Evolutionary conservation across 2,888 invertebrate genomes (phyloP).

Genomic region (Melanotus villosus): DNA sequence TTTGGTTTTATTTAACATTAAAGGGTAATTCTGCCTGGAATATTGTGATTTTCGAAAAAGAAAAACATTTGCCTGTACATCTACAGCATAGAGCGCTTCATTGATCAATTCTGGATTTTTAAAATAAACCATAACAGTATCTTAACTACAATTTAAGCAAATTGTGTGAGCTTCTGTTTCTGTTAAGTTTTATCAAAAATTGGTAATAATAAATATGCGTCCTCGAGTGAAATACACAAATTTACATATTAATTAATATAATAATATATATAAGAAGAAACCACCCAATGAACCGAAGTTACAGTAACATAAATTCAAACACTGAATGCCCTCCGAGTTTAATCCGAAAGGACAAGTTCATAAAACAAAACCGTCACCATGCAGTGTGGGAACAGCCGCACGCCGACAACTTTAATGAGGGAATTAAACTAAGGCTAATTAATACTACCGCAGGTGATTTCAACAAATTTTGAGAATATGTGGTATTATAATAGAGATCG

Average conservation of each 20-base stretch:
- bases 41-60: no score
- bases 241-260: slow-evolving; percentile 25
- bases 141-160: no score
- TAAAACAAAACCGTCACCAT: slow-evolving; percentile 37
- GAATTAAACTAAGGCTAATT: slow-evolving; percentile 29
- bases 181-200: slow-evolving; percentile 1
- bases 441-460: slow-evolving; percentile 5
- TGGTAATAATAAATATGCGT: not conserved
- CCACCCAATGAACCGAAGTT: slow-evolving; percentile 25
- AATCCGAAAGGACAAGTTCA: slow-evolving; percentile 30
- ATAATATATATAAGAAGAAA: slow-evolving; percentile 25
- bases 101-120: no score
- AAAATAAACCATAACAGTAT: no score
- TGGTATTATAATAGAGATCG: no score
- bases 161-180: no score
- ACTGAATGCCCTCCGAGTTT: slow-evolving; percentile 23
- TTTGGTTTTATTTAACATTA: no score
- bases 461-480: slow-evolving; percentile 14
- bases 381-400: slow-evolving; percentile 35
- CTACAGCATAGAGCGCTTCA: no score
- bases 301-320: slow-evolving; percentile 29
- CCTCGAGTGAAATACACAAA: not conserved
- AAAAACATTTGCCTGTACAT: no score
- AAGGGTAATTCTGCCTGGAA: no score
- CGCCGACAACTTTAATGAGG: slow-evolving; percentile 36